Evolutionary conservation across 2,797 vertebrate species (phyloP).

Genomic region (Pseudopleuronectes americanus): DNA sequence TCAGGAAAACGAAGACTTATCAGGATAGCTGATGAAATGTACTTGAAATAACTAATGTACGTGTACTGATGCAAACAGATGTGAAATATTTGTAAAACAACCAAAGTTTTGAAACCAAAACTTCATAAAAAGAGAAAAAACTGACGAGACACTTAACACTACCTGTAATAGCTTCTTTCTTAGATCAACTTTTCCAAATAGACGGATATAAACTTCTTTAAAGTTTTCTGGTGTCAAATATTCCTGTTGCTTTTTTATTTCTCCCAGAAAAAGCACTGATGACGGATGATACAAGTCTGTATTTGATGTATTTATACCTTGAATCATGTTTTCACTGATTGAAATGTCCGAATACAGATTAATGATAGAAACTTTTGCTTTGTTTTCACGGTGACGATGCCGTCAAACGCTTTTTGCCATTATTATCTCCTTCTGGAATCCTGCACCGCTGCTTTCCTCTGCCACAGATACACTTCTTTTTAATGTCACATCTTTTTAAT

Average conservation of each 20-base stretch:
- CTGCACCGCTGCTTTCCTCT: conserved; percentile 63
- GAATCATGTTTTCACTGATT: conserved; percentile 32
- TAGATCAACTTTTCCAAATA: not conserved
- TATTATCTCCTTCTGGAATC: conserved; percentile 71
- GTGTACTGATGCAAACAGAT: conserved; percentile 25
- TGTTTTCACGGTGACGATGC: conserved; percentile 60
- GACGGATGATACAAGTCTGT: conserved; percentile 8
- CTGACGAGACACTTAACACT: conserved; percentile 58
- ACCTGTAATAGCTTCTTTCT: conserved; percentile 48
- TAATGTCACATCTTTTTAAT: conserved; percentile 36
- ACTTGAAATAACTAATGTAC: conserved; percentile 55
- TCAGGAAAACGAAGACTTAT: conserved; percentile 4
- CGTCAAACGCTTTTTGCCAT: conserved; percentile 57
- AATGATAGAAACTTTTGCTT: conserved; percentile 42
- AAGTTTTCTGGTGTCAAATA: conserved; percentile 39
- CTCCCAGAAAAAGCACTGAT: conserved; percentile 50
- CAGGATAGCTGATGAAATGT: conserved; percentile 35
- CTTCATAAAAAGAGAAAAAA: conserved; percentile 52
- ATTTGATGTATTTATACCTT: conserved; percentile 38
- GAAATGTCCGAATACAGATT: conserved; percentile 36
- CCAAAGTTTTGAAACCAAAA: conserved; percentile 84
- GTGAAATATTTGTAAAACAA: conserved; percentile 53
- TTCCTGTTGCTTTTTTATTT: conserved; percentile 15
- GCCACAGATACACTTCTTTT: conserved; percentile 2
- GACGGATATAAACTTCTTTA: conserved; percentile 6